Conservation (phyloP, 2,888 invertebrate species). For the Lampropteryx suffumata region DNA sequence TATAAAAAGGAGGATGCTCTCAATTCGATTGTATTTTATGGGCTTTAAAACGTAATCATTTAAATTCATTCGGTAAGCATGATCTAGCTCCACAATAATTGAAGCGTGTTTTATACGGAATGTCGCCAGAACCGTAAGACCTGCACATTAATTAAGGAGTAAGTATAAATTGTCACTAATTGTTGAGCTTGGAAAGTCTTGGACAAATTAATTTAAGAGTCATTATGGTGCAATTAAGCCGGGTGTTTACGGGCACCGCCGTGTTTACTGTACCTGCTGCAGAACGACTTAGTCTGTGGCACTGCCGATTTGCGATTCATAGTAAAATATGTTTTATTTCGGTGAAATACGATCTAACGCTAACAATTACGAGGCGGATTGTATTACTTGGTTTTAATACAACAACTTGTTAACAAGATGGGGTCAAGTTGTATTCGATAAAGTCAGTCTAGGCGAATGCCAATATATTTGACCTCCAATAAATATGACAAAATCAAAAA, state of each 20-base stretch:
- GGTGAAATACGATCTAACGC: too few relatives aligned
- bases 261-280: slow-evolving; percentile 13
- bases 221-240: slow-evolving; percentile 46
- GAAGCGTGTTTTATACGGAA: background rate
- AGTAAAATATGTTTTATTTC: background rate
- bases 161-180: slow-evolving; percentile 16
- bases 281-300: background rate
- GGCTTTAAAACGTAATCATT: too few relatives aligned
- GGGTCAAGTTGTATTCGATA: too few relatives aligned
- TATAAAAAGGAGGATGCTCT: too few relatives aligned
- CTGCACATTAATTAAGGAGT: slow-evolving; percentile 7
- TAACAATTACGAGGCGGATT: too few relatives aligned
- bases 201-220: slow-evolving; percentile 51
- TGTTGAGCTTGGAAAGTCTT: slow-evolving; percentile 38
- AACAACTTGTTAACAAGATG: too few relatives aligned
- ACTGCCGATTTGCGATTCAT: background rate
- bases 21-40: too few relatives aligned
- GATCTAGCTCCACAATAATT: background rate
- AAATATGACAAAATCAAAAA: too few relatives aligned
- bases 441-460: too few relatives aligned
- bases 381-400: too few relatives aligned
- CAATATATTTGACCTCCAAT: too few relatives aligned
- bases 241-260: slow-evolving; percentile 8
- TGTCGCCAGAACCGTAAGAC: background rate
- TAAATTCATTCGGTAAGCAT: too few relatives aligned